Evolutionary conservation across 2,888 invertebrate genomes (phyloP).

Genomic region (Bellardia pandia): DNA sequence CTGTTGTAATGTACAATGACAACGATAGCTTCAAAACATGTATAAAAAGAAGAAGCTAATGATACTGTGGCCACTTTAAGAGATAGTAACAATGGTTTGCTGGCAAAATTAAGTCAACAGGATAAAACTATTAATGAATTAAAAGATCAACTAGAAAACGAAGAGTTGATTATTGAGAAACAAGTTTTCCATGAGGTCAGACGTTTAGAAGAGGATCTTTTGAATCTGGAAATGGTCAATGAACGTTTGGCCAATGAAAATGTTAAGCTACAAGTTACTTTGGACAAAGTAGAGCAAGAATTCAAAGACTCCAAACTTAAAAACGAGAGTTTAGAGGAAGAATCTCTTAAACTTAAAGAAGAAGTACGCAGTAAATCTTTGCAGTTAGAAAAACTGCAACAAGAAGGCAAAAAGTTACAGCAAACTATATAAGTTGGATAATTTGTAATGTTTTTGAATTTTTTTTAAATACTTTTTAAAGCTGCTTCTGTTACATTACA

Average conservation of each 20-base stretch:
- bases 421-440: no score
- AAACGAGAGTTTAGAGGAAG: conserved; percentile 45
- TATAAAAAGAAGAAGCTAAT: conserved; percentile 59
- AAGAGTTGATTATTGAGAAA: conserved; percentile 65
- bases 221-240: conserved; percentile 74
- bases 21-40: no score
- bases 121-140: conserved; percentile 65
- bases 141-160: conserved; percentile 71
- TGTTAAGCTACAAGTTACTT: conserved; percentile 60
- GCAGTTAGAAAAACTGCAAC: conserved; percentile 56
- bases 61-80: conserved; percentile 39
- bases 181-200: conserved; percentile 71
- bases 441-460: no score
- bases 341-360: conserved; percentile 52
- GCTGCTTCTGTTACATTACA: no score
- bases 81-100: conserved; percentile 62
- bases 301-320: conserved; percentile 34
- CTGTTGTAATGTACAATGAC: no score
- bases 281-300: conserved; percentile 63
- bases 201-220: conserved; percentile 73
- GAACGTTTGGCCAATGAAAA: conserved; percentile 74
- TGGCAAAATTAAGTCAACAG: conserved; percentile 54
- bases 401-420: conserved; percentile 52
- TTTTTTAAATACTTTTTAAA: no score
- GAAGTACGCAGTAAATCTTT: conserved; percentile 43